These are phyloP conservation scores for Ariopsis seemanni DNA, from an alignment of 2,113 vertebrate genomes.

Conservation along the genomic window DNA sequence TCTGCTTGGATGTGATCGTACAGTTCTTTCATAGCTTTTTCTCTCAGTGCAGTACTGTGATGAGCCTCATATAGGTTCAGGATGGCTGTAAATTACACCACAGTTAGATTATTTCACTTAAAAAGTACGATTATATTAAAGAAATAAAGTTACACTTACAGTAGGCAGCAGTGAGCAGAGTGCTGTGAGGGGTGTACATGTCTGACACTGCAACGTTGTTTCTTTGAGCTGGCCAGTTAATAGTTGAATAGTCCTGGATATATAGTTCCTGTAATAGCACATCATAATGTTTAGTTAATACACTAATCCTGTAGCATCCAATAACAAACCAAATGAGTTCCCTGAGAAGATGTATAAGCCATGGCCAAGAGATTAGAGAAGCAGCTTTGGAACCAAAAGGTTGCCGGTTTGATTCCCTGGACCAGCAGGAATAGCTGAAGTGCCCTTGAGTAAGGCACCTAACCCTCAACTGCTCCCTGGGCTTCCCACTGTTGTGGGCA, in stretches of 20 bases:
- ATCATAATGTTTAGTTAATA: constrained; percentile 11
- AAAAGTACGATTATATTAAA: neutral
- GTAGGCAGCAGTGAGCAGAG: constrained; percentile 75
- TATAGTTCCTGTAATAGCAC: constrained; percentile 85
- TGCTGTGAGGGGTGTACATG: constrained; percentile 87
- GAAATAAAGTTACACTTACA: constrained; percentile 65
- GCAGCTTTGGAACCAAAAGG: too few relatives aligned
- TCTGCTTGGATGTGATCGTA: constrained; percentile 89
- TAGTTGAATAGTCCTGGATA: constrained; percentile 81
- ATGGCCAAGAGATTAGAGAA: too few relatives aligned
- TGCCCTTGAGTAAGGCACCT: too few relatives aligned
- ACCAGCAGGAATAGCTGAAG: too few relatives aligned
- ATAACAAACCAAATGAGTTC: neutral
- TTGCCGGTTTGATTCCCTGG: too few relatives aligned
- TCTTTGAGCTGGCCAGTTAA: constrained; percentile 90
- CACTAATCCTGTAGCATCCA: neutral
- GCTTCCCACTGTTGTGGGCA: too few relatives aligned
- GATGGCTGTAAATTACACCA: constrained; percentile 68
- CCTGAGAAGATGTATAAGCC: neutral
- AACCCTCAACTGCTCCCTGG: too few relatives aligned
- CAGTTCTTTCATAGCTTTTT: constrained; percentile 73
- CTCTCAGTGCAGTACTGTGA: constrained; percentile 78
- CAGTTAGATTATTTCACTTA: neutral
- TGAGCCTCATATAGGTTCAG: constrained; percentile 87
- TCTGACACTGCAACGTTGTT: constrained; percentile 84